These are phyloP conservation scores for Eilema caniola DNA, from an alignment of 2,888 invertebrate genomes.

Conservation along the genomic window DNA sequence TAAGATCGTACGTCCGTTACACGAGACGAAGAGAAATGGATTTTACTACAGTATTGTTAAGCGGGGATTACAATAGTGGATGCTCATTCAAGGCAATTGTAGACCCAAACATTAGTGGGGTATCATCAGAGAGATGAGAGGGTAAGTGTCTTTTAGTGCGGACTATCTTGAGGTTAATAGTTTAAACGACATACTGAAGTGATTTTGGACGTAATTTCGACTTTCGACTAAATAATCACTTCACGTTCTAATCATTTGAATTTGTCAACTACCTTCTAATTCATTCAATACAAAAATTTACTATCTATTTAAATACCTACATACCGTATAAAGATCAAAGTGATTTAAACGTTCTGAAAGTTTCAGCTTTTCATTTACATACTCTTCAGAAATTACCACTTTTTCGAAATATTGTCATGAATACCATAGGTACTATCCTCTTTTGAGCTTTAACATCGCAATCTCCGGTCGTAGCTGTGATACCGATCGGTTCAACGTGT, in stretches of 20 bases:
- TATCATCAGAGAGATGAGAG: slow-evolving; percentile 48
- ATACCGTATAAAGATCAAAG: no score
- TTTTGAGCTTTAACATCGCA: background rate
- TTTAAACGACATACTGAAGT: slow-evolving; percentile 12
- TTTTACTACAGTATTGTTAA: slow-evolving; percentile 36
- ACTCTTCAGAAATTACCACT: background rate
- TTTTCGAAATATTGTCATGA: background rate
- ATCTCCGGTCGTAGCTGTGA: background rate
- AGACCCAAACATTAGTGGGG: slow-evolving; percentile 39
- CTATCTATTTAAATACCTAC: no score
- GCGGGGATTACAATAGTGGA: slow-evolving; percentile 38
- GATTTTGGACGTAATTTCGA: slow-evolving; percentile 8
- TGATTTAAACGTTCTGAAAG: no score
- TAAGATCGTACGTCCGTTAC: background rate
- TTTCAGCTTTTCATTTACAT: background rate
- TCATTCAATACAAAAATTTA: no score
- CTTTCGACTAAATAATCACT: no score
- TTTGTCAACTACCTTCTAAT: no score
- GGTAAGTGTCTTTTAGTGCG: slow-evolving; percentile 37
- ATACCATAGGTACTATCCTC: background rate
- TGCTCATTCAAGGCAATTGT: slow-evolving; percentile 48
- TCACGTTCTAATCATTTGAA: no score
- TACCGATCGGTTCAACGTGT: background rate
- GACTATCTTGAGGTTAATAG: slow-evolving; percentile 26
- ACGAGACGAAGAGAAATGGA: slow-evolving; percentile 18